Evolutionary conservation across 2,797 vertebrate genomes (phyloP).

Genomic region (Schizopygopsis pylzovi): DNA sequence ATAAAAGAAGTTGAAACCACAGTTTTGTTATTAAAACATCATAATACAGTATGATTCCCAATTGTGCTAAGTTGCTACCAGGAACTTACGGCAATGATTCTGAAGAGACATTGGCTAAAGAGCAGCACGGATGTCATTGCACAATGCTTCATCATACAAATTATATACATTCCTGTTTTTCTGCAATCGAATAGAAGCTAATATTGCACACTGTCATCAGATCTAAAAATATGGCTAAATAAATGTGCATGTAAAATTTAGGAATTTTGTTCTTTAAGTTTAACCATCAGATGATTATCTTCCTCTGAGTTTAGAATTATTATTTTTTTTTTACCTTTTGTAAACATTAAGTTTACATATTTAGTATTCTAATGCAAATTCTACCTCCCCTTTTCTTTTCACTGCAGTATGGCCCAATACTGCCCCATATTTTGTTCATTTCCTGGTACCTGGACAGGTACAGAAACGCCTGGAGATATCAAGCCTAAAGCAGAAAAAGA

Average conservation of each 20-base stretch:
- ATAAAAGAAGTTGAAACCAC: not conserved
- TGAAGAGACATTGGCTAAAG: not conserved
- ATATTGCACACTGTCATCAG: not conserved
- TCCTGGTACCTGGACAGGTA: slow-evolving; percentile 82
- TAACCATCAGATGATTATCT: not conserved
- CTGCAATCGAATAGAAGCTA: not conserved
- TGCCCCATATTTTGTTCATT: slow-evolving; percentile 83
- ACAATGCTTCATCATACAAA: not conserved
- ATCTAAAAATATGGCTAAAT: slow-evolving; percentile 4
- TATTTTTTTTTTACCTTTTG: not conserved
- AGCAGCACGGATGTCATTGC: not conserved
- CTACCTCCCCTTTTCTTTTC: not conserved
- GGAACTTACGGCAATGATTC: not conserved
- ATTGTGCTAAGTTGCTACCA: not conserved
- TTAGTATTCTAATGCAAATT: not conserved
- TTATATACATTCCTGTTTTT: slow-evolving; percentile 18
- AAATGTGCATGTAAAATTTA: not conserved
- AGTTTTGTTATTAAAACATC: not conserved
- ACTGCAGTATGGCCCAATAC: slow-evolving; percentile 82
- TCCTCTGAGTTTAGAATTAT: not conserved
- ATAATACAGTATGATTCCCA: not conserved
- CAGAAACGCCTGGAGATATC: slow-evolving; percentile 82
- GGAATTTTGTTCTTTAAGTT: not conserved
- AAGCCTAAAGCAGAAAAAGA: slow-evolving; percentile 71
- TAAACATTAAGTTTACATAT: not conserved